phyloP scores from a whole-genome alignment of 2,888 invertebrate species.

The Dascillus cervinus region DNA sequence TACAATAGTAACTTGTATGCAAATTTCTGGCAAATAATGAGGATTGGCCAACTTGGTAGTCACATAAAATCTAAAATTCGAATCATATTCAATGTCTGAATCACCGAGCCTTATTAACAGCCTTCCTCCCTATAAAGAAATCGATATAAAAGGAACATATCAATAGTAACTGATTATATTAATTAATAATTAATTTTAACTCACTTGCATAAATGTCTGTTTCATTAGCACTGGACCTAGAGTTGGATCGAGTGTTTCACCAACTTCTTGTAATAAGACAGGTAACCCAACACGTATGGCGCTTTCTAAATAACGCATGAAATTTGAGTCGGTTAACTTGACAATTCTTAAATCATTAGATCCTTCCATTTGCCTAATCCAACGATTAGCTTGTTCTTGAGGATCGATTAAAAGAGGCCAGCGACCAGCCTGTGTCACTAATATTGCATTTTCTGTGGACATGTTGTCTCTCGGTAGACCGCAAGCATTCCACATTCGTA shows the following conservation, averaged over 20 bases:
- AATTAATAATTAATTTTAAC: constrained; percentile 3
- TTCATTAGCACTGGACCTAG: constrained; percentile 75
- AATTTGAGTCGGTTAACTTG: constrained; percentile 69
- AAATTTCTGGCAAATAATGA: constrained; percentile 87
- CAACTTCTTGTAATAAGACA: constrained; percentile 80
- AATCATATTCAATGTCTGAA: constrained; percentile 81
- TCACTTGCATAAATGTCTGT: constrained; percentile 67
- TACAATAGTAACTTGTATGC: constrained; percentile 85
- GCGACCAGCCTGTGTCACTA: constrained; percentile 72
- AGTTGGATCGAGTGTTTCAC: constrained; percentile 81
- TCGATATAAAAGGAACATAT: neutral
- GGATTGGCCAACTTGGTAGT: constrained; percentile 90
- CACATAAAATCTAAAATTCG: constrained; percentile 78
- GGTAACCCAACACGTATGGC: constrained; percentile 79
- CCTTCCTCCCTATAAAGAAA: constrained; percentile 58
- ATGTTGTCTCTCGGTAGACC: constrained; percentile 82
- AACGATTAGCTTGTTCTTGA: constrained; percentile 90
- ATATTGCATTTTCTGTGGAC: constrained; percentile 87
- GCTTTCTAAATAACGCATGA: constrained; percentile 71
- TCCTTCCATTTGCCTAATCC: constrained; percentile 85
- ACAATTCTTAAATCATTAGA: constrained; percentile 65
- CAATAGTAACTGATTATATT: neutral
- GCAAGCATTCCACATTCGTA: constrained; percentile 82
- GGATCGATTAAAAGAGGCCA: constrained; percentile 95
- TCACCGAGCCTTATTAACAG: constrained; percentile 79